Evolutionary conservation across 2,113 vertebrate genomes (phyloP).

Genomic region (Scalopus aquaticus): DNA sequence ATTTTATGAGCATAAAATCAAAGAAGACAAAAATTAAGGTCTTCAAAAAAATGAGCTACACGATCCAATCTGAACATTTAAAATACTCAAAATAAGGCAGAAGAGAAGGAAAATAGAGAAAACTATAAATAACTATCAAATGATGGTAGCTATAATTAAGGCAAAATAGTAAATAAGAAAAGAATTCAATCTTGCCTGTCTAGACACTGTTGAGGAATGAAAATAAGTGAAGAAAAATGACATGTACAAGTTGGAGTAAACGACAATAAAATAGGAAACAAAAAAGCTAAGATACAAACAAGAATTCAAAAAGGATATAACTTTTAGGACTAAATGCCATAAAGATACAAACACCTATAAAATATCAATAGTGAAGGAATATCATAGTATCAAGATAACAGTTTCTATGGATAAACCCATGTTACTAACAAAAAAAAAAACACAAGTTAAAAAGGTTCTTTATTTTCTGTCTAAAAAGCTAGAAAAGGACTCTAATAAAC

Average conservation of each 20-base stretch:
- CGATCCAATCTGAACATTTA: neutral
- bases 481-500: slow-evolving; percentile 14
- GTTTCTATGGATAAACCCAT: neutral
- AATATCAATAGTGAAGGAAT: neutral
- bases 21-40: slow-evolving; percentile 30
- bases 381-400: neutral
- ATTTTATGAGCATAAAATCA: slow-evolving; percentile 36
- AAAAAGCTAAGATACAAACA: slow-evolving; percentile 12
- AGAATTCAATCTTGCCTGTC: neutral
- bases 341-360: neutral
- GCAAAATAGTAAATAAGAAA: slow-evolving; percentile 18
- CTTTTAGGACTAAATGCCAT: neutral
- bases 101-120: neutral
- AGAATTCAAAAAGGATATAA: slow-evolving; percentile 23
- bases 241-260: neutral
- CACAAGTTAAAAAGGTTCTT: neutral
- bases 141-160: neutral
- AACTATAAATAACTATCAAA: neutral
- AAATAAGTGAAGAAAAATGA: neutral
- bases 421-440: neutral
- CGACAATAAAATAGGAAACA: neutral
- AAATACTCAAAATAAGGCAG: neutral
- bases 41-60: neutral
- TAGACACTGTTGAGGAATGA: slow-evolving; percentile 12
- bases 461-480: neutral